Evolutionary conservation across 2,797 vertebrate species (phyloP).

Genomic region (Xyrichtys novacula): DNA sequence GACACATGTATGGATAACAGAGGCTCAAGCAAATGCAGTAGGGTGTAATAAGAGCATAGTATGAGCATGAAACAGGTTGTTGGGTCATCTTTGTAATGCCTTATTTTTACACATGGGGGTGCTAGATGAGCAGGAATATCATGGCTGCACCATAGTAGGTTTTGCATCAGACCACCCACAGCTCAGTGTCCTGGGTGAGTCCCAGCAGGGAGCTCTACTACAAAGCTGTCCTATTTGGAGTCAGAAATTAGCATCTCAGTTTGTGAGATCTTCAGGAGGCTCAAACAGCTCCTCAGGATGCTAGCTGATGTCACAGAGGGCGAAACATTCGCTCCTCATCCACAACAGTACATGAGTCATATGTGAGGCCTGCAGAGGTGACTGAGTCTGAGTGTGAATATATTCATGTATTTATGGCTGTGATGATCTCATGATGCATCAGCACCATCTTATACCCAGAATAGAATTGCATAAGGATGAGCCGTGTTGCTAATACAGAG

Average conservation of each 20-base stretch:
- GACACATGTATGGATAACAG: neutral
- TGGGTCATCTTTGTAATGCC: conserved; percentile 13
- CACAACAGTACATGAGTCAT: conserved; percentile 19
- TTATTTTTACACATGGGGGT: conserved; percentile 54
- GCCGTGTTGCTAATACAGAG: neutral
- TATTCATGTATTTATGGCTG: neutral
- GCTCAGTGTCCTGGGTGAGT: conserved; percentile 41
- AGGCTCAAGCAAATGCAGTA: neutral
- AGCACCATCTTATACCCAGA: neutral
- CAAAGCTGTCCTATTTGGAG: conserved; percentile 51
- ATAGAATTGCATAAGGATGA: conserved; percentile 27
- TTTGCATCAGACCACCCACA: conserved; percentile 55
- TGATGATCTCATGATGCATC: conserved; percentile 21
- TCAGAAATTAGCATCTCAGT: conserved; percentile 33
- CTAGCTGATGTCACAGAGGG: neutral
- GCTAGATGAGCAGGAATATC: conserved; percentile 43
- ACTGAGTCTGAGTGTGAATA: neutral
- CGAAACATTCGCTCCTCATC: neutral
- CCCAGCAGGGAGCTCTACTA: conserved; percentile 48
- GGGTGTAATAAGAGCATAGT: neutral
- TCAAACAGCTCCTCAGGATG: neutral
- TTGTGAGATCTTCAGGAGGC: conserved; percentile 35
- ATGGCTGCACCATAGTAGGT: conserved; percentile 20
- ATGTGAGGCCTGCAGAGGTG: conserved; percentile 20
- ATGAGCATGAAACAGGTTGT: neutral